Evolutionary conservation across 1,140 invertebrate species (phyloP), one percentile per base, ranked within the genome.

Genomic region (Lepidotrigona ventralis): DNA sequence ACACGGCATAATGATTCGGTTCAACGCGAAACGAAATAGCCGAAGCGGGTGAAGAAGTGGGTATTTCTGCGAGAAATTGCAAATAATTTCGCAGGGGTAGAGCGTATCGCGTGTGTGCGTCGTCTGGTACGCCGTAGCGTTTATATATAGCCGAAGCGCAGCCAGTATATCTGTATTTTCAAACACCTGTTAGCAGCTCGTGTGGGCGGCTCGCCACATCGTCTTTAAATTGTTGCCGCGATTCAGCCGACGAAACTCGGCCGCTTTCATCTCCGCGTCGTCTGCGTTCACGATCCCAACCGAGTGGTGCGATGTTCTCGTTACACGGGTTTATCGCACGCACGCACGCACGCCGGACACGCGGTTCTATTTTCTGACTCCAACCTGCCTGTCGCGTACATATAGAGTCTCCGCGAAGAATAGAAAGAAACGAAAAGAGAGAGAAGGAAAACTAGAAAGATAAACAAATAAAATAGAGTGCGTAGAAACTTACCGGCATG

Each of bases 151-250:
- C 26, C 64, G 29, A 33, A 80, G 60, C 54, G 66, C 58, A 14
- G 53, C 56, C 86, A 63, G 86, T 93, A 93, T 93, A 93, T 87
- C 91, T 93, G 92, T 93, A 93, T 93, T 86, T 91, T 75, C 88
- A 87, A 90, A 93, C 93, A 93, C 93, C 93, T 93, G 93, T 93
- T 93, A 93, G 90, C 92, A 87, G 85, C 79, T 89, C 77, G 88
- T 87, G 87, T 87, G 86, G 75, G 72, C 69, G 75, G 78, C 68
- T 85, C 64, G 83, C 70, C 63, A 87, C 86, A 89, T 91, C 85
- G 79, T 75, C 84, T 90, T 90, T 90, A 90, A 92, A 90, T 70
- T 78, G 80, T 82, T 58, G 73, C 69, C 53, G 60, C 73, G 70
- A 78, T 71, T 79, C 78, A 72, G n/a, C 56, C 33, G 33, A 12